These are phyloP conservation scores for Echinometra lucunter DNA, from an alignment of 53 echinoderm and acorn worm species.

Conservation along the genomic window DNA sequence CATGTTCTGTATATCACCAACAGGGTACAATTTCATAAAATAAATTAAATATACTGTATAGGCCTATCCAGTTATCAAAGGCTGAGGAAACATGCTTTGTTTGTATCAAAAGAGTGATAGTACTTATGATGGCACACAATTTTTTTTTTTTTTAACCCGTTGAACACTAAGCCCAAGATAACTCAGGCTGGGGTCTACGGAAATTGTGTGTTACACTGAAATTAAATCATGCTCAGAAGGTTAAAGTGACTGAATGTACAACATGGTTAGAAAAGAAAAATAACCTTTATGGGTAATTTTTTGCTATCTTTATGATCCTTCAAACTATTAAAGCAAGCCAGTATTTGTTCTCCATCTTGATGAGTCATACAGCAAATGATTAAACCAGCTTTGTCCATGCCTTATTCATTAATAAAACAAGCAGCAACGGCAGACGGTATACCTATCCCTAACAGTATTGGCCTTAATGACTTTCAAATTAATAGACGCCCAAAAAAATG, in stretches of 20 bases:
- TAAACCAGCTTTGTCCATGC: background rate
- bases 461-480: slow-evolving; percentile 35
- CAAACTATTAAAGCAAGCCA: background rate
- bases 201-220: too few relatives aligned
- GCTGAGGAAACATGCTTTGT: too few relatives aligned
- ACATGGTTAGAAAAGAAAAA: background rate
- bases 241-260: background rate
- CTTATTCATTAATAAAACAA: background rate
- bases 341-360: background rate
- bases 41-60: too few relatives aligned
- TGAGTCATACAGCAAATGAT: background rate
- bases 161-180: too few relatives aligned
- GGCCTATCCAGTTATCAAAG: too few relatives aligned
- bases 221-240: too few relatives aligned
- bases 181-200: too few relatives aligned
- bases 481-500: slow-evolving; percentile 16
- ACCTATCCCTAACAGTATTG: slow-evolving; percentile 1
- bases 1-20: background rate
- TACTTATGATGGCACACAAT: too few relatives aligned
- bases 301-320: background rate
- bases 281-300: too few relatives aligned
- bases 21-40: too few relatives aligned
- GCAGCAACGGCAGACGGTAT: background rate
- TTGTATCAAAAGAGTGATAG: too few relatives aligned
- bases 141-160: too few relatives aligned